Base-by-base conservation (phyloP, 2,888 invertebrate genomes). In the Panzeria rudis region DNA sequence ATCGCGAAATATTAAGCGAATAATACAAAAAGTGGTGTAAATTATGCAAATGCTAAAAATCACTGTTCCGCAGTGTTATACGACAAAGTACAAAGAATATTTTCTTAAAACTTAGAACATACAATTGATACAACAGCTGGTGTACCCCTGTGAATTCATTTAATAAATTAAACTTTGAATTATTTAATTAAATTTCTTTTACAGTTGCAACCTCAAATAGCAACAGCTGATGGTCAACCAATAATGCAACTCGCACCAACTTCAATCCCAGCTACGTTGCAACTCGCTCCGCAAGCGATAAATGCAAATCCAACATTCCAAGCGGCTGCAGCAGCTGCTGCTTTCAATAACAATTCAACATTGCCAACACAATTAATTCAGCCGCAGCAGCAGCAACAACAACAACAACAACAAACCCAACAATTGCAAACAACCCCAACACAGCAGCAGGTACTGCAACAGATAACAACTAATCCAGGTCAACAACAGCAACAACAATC, bases 211-310 rank as follows among this genome's bases (percentile, higher is more conserved):
- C 92, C 92, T 6, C 92, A 92, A 87, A 88, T 92, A 82, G 90
- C 92, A 29, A 92, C 92, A 0, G 91, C 92, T 1, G 92, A 92
- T 85, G 92, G 92, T 1, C 93, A 92, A 86, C 92, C 91, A 50
- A 91, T 93, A n/a, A 90, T 93, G 88, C 92, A 93, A 76, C 76
- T 93, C 59, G 91, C 92, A 2, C 90, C 92, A 7, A 90, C 92
- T 29, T 91, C 91, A 25, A 91, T 92, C 87, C 92, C 92, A 81
- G 92, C 92, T 68, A 92, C 92, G 13, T 84, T 92, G 61, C 92
- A 92, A 80, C 84, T 92, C 35, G 90, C 92, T 8, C 90, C 91
- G 13, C 91, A 92, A 13, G 89, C 91, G 44, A 85, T 89, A 3
- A 80, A 90, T 13, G 84, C 88, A 56, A 91, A 86, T 85, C 76